Percentiles rank a stretch among this genome's conserved stretches.
Conservation (phyloP, 2,113 vertebrate species). For the Phalacrocorax pelagicus region DNA sequence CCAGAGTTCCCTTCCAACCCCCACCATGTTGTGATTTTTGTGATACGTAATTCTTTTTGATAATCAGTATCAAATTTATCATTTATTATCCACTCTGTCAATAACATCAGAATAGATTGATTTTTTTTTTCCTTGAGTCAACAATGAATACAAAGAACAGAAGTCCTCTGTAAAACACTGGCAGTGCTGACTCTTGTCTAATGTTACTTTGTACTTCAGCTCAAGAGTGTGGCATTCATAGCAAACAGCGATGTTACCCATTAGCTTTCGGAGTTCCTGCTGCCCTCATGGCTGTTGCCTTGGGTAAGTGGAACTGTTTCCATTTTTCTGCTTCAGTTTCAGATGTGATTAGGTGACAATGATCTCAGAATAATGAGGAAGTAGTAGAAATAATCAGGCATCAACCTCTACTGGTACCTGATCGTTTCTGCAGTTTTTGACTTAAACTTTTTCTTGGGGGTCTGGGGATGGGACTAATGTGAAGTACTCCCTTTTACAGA, state of each 20-base stretch:
- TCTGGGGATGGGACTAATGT: not conserved
- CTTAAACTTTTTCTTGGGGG: not conserved
- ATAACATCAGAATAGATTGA: not conserved
- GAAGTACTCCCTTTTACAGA: not conserved
- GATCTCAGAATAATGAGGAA: not conserved
- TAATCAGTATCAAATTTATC: too few relatives aligned
- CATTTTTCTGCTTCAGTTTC: not conserved
- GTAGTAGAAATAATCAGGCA: not conserved
- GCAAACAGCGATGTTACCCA: constrained; percentile 85
- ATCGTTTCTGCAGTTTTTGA: not conserved
- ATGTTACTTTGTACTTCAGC: constrained; percentile 69
- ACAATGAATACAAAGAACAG: not conserved
- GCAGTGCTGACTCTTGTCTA: not conserved
- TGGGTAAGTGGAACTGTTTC: constrained; percentile 79
- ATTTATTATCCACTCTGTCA: not conserved
- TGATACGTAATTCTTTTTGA: not conserved
- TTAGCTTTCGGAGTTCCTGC: constrained; percentile 94
- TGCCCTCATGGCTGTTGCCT: constrained; percentile 85
- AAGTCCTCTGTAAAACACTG: not conserved
- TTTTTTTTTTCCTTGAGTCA: not conserved
- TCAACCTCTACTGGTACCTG: not conserved
- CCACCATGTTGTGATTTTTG: not conserved
- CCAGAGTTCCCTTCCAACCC: not conserved
- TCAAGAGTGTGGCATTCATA: constrained; percentile 85
- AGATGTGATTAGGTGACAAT: not conserved